phyloP scores from a whole-genome alignment of 2,888 invertebrate genomes.

The Eupeodes luniger region DNA sequence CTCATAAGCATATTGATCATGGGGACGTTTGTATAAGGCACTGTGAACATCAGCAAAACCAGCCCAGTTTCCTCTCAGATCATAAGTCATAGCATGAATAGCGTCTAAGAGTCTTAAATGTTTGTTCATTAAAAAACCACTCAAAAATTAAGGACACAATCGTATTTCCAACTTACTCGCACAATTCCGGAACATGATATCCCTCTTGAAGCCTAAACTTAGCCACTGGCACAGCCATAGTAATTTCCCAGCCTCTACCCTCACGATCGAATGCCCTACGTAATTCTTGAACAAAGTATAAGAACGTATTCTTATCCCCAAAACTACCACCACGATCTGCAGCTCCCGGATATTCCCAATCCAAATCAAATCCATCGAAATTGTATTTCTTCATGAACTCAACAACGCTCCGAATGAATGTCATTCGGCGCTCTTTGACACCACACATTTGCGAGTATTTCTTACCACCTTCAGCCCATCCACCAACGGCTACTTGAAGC shows the following conservation, averaged over 20 bases:
- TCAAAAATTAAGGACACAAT: neutral
- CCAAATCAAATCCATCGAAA: constrained; percentile 94
- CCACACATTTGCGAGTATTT: constrained; percentile 94
- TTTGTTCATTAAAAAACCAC: neutral
- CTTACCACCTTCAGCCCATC: constrained; percentile 95
- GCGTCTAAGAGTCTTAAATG: constrained; percentile 89
- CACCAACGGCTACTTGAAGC: constrained; percentile 92
- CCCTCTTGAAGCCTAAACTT: constrained; percentile 95
- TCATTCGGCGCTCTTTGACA: constrained; percentile 87
- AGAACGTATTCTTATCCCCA: constrained; percentile 92
- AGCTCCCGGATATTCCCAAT: constrained; percentile 96
- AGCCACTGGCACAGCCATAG: constrained; percentile 95
- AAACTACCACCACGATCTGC: constrained; percentile 93
- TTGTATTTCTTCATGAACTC: constrained; percentile 90
- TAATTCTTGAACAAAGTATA: constrained; percentile 92
- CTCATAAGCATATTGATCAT: constrained; percentile 95
- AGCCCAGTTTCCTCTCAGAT: constrained; percentile 94
- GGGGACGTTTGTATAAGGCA: constrained; percentile 92
- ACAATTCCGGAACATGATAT: constrained; percentile 95
- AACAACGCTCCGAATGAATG: constrained; percentile 91
- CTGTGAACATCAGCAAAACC: constrained; percentile 96
- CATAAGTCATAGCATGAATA: constrained; percentile 94
- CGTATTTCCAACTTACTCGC: constrained; percentile 88
- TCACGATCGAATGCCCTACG: constrained; percentile 90
- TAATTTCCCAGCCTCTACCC: constrained; percentile 92